Percentiles rank a stretch among this genome's conserved stretches.
Evolutionary conservation across 1,140 invertebrate genomes (phyloP).

Genomic region (Vanessa atalanta): DNA sequence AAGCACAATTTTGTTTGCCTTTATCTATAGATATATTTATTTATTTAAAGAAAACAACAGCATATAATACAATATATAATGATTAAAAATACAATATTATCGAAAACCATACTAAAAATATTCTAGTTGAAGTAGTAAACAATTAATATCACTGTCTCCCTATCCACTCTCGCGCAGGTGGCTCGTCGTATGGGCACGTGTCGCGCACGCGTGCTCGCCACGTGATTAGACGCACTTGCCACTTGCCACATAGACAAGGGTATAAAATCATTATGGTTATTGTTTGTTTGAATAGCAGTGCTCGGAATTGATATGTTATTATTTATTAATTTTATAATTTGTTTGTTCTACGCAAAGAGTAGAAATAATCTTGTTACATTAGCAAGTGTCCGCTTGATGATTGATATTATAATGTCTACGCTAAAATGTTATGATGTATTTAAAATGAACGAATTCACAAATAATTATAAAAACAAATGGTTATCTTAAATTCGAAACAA

Average conservation of each 20-base stretch:
- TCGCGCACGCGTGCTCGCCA: conserved; percentile 39
- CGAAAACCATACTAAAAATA: too few species aligned
- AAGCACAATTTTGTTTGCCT: too few species aligned
- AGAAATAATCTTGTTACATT: too few species aligned
- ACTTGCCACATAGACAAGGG: conserved; percentile 33
- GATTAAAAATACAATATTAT: too few species aligned
- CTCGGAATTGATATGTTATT: conserved; percentile 11
- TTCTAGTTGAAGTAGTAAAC: conserved; percentile 11
- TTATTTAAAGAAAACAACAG: too few species aligned
- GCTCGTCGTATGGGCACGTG: conserved; percentile 46
- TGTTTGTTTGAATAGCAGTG: conserved; percentile 33
- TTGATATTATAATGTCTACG: neutral
- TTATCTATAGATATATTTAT: too few species aligned
- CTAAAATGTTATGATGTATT: neutral
- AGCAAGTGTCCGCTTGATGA: too few species aligned
- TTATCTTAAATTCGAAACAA: too few species aligned
- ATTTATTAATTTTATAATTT: neutral
- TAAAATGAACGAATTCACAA: too few species aligned
- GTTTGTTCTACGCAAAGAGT: too few species aligned
- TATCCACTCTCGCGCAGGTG: conserved; percentile 33
- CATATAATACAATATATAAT: too few species aligned
- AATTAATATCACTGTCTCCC: conserved; percentile 16
- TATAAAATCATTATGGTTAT: conserved; percentile 49
- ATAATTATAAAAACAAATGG: too few species aligned
- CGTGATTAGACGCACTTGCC: conserved; percentile 71